Evolutionary conservation across 2,888 invertebrate genomes (phyloP).

Genomic region (Dendrolimus houi): DNA sequence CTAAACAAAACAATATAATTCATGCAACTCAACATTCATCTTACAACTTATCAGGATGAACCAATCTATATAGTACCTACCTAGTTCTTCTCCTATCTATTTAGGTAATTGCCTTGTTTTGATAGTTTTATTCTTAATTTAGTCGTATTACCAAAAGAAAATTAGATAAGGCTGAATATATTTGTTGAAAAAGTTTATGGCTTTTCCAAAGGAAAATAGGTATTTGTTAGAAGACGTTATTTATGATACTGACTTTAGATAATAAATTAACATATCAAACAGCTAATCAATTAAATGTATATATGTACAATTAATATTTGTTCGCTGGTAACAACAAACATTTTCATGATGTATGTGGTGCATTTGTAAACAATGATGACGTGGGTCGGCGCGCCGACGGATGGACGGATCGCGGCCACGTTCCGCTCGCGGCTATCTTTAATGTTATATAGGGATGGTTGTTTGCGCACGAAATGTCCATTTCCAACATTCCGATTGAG

Average conservation of each 20-base stretch:
- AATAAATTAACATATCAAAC: not conserved
- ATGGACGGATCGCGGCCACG: constrained; percentile 20
- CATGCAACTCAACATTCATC: too few relatives aligned
- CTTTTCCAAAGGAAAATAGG: not conserved
- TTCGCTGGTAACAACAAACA: constrained; percentile 41
- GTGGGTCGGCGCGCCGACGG: constrained; percentile 23
- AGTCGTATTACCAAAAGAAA: not conserved
- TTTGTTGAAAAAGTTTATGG: not conserved
- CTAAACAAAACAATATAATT: too few relatives aligned
- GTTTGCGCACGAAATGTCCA: constrained; percentile 37
- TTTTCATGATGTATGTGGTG: constrained; percentile 48
- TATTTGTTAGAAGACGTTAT: not conserved
- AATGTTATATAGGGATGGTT: constrained; percentile 44
- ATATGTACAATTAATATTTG: constrained; percentile 18
- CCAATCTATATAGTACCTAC: too few relatives aligned
- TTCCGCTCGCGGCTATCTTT: constrained; percentile 43
- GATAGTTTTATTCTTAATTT: not conserved
- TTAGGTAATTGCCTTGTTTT: not conserved
- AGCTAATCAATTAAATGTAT: not conserved
- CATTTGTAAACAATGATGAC: constrained; percentile 59
- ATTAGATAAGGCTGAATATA: not conserved
- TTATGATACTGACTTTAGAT: too few relatives aligned
- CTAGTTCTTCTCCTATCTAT: too few relatives aligned
- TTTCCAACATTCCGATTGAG: constrained; percentile 28
- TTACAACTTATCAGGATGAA: too few relatives aligned